Evolutionary conservation across 2,888 invertebrate species (phyloP), one percentile per base, ranked within the genome.

Genomic region (Poecilobothrus nobilitatus): DNA sequence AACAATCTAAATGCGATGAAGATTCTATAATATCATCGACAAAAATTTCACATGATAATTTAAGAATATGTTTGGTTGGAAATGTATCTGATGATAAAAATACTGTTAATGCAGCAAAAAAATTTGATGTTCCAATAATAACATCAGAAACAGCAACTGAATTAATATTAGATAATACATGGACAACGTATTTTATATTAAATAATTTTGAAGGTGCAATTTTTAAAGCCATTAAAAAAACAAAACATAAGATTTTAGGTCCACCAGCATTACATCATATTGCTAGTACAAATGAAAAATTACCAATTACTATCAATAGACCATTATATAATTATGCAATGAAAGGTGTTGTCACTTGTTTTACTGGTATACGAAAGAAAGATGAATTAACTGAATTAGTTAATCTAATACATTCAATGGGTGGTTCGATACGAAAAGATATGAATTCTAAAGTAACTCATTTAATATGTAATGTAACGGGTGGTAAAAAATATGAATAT

Each of bases 381-480:
- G 91, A 92, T 81, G 92, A 94, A 84, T 84, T 96, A 95, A 90
- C 90, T 76, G 88, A 88, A 81, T 85, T 96, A 80, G 92, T 95
- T 75, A 91, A 91, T 75, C 85, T 95, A 80, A 92, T 97, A 75
- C 97, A 97, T 84, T 91, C 91, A 80, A 97, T 97, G 97, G 96
- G 96, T 75, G 97, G 97, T 66, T 94, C 94, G 76, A 92, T 97
- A 77, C 88, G 95, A 73, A 93, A 92, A 83, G 95, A 97, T 78
- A 90, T 94, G 87, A 89, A 89, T 71, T 87, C 88, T 70, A 91
- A 91, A 79, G 92, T 95, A 74, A 97, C 97, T 68, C 97, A 97
- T 85, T 86, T 98, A 74, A 93, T 98, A 75, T 94, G 97, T 73
- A 92, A 92, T 77, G 87, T 88, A 75, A 91, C 92, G 76, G 91